Conservation (phyloP, 2,113 vertebrate genomes). For the Vulpes lagopus region DNA sequence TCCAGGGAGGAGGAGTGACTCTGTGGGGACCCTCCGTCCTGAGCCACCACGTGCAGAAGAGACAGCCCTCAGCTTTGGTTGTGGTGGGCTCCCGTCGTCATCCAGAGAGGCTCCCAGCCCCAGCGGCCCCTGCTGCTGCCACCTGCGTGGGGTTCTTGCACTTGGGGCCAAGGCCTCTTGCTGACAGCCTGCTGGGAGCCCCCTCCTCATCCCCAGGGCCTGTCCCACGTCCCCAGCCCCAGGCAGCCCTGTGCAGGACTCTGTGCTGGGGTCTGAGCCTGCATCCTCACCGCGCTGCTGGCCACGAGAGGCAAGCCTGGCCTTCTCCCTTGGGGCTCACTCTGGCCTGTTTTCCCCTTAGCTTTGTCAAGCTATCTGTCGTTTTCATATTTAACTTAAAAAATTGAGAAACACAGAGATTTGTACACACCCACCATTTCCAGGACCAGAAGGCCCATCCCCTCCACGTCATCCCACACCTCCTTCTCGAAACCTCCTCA, state of each 20-base stretch:
- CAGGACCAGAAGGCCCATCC: not conserved
- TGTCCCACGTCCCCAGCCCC: not conserved
- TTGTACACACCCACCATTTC: rapidly evolving
- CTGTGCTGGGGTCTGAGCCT: rapidly evolving
- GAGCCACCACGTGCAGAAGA: rapidly evolving
- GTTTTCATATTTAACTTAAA: not conserved
- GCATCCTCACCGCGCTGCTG: rapidly evolving
- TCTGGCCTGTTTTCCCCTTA: not conserved
- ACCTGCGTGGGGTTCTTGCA: no score
- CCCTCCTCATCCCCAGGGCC: not conserved
- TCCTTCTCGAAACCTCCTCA: rapidly evolving
- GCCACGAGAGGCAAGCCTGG: not conserved
- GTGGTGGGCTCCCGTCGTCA: not conserved
- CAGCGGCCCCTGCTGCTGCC: not conserved
- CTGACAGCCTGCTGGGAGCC: not conserved
- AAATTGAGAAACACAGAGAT: not conserved
- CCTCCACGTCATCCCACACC: not conserved
- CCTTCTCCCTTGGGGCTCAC: not conserved
- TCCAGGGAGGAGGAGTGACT: rapidly evolving
- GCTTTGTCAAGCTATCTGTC: not conserved
- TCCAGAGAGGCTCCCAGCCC: not conserved
- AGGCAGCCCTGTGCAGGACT: not conserved
- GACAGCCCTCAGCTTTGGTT: not conserved
- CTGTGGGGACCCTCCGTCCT: not conserved
- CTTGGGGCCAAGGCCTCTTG: no score